A percentile compares a stretch with the other conserved stretches of the same genome.
Evolutionary conservation across 2,888 invertebrate species (phyloP).

Genomic region (Pseudanteris insignis): DNA sequence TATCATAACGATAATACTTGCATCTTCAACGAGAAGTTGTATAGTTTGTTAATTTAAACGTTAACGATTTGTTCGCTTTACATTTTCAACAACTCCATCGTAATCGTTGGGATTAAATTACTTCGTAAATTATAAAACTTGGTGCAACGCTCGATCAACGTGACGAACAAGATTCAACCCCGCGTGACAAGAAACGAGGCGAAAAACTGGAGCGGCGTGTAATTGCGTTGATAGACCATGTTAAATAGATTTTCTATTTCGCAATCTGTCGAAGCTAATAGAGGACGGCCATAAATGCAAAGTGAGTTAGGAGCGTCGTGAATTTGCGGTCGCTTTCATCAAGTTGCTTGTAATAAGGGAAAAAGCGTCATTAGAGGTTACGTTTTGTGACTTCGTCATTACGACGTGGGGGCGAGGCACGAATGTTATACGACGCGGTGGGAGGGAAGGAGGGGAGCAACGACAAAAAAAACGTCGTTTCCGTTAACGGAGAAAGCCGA

Average conservation of each 20-base stretch:
- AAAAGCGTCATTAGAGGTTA: constrained; percentile 46
- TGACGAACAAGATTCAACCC: no score
- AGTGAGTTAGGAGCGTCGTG: constrained; percentile 12
- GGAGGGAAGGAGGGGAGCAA: constrained; percentile 22
- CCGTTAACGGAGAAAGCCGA: constrained; percentile 42
- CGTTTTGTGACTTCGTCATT: constrained; percentile 45
- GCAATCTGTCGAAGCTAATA: not conserved
- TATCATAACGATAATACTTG: constrained; percentile 21
- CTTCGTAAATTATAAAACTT: no score
- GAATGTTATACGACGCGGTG: no score
- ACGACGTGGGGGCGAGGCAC: constrained; percentile 33
- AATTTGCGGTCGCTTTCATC: constrained; percentile 19
- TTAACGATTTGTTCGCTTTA: not conserved
- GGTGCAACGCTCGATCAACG: no score
- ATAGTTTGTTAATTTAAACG: constrained; percentile 5
- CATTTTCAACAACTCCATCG: no score
- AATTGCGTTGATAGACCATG: no score
- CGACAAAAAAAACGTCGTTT: constrained; percentile 40
- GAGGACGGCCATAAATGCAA: constrained; percentile 21
- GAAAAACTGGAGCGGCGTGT: no score
- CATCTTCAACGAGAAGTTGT: constrained; percentile 2
- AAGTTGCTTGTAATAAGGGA: constrained; percentile 26
- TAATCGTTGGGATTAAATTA: no score
- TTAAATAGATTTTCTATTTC: not conserved
- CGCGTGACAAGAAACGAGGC: no score